Conservation (phyloP, 1,140 invertebrate genomes). For the Micrasema longulum region DNA sequence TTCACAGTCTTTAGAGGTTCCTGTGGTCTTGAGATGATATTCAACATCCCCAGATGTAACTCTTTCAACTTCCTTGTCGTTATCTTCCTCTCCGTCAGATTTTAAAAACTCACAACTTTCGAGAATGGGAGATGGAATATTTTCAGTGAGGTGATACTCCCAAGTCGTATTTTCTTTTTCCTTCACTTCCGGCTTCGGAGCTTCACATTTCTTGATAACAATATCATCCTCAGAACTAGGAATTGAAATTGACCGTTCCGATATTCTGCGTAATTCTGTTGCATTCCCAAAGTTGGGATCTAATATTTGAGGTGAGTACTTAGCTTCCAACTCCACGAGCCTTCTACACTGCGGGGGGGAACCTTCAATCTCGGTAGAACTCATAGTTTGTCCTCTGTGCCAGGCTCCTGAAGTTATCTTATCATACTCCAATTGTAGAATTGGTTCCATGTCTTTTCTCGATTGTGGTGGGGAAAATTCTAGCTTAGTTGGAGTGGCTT, state of each 20-base stretch:
- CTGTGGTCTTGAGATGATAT: conserved; percentile 56
- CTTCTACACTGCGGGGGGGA: conserved; percentile 75
- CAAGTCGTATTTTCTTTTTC: conserved; percentile 69
- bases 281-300: conserved; percentile 70
- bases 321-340: conserved; percentile 70
- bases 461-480: conserved; percentile 79
- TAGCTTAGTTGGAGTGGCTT: conserved; percentile 74
- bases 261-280: conserved; percentile 74
- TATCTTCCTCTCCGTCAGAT: conserved; percentile 71
- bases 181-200: conserved; percentile 61
- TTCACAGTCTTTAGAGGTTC: conserved; percentile 51
- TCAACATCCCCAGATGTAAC: conserved; percentile 56
- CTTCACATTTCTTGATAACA: conserved; percentile 57
- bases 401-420: conserved; percentile 73
- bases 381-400: conserved; percentile 79
- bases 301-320: conserved; percentile 71
- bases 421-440: conserved; percentile 76
- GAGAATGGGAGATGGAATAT: conserved; percentile 71
- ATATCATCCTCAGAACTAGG: conserved; percentile 77
- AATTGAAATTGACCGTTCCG: conserved; percentile 77
- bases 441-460: conserved; percentile 77
- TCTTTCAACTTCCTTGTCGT: conserved; percentile 67
- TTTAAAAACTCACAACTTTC: conserved; percentile 72
- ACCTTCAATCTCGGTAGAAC: conserved; percentile 78
- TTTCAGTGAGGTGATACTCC: conserved; percentile 71